Evolutionary conservation across 2,888 invertebrate genomes (phyloP).

Genomic region (Thereva nobilitata): DNA sequence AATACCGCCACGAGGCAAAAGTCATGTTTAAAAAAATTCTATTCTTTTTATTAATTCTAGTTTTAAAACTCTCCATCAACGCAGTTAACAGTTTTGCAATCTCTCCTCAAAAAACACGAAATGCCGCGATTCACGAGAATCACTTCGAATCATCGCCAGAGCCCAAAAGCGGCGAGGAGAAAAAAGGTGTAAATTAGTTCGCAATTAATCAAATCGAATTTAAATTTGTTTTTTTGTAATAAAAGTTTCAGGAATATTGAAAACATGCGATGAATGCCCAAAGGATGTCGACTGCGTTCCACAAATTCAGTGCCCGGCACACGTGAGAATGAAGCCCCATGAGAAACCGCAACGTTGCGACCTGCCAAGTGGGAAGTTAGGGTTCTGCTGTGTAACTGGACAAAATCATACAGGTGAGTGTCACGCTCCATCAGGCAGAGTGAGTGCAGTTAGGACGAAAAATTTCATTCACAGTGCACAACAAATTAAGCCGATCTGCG

Average conservation of each 20-base stretch:
- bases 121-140: no score
- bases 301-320: slow-evolving; percentile 69
- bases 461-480: not conserved
- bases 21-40: no score
- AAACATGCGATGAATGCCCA: slow-evolving; percentile 55
- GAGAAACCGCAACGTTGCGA: slow-evolving; percentile 62
- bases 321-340: slow-evolving; percentile 57
- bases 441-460: not conserved
- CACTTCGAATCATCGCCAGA: no score
- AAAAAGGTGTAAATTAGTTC: no score
- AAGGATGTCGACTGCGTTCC: slow-evolving; percentile 64
- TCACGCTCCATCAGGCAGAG: not conserved
- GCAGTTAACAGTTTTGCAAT: no score
- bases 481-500: not conserved
- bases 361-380: slow-evolving; percentile 58
- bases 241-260: not conserved
- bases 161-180: no score
- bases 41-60: no score
- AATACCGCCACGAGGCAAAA: no score
- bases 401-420: slow-evolving; percentile 60
- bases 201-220: not conserved
- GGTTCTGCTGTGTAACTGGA: slow-evolving; percentile 69
- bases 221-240: not conserved
- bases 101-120: no score
- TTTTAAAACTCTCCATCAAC: no score